phyloP scores from a whole-genome alignment of 2,113 vertebrate species.

The Amblyopsis rosae region DNA sequence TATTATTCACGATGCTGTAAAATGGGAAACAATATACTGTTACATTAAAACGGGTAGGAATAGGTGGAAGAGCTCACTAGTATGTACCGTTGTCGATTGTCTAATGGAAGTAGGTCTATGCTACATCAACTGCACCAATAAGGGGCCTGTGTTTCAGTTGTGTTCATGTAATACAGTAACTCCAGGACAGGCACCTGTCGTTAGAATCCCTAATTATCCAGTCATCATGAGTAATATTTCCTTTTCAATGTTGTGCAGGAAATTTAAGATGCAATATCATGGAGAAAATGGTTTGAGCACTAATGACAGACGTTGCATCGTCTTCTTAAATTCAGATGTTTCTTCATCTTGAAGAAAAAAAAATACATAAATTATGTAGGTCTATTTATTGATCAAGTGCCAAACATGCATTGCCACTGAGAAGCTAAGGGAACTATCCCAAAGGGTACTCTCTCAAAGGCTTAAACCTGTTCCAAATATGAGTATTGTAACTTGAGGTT shows the following conservation, averaged over 20 bases:
- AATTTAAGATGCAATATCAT: not conserved
- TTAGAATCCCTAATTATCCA: no score
- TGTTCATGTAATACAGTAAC: slow-evolving; percentile 7
- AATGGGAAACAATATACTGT: slow-evolving; percentile 4
- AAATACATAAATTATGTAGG: no score
- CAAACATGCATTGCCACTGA: not conserved
- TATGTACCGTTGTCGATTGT: slow-evolving; percentile 21
- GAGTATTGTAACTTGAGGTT: no score
- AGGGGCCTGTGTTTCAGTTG: slow-evolving; percentile 44
- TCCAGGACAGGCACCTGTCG: no score
- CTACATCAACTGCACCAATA: not conserved
- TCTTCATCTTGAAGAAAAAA: no score
- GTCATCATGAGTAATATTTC: not conserved
- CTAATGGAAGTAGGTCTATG: slow-evolving; percentile 14
- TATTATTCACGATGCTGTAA: slow-evolving; percentile 23
- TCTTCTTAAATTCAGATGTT: not conserved
- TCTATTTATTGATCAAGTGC: not conserved
- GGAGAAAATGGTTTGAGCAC: no score
- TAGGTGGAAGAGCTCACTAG: slow-evolving; percentile 9
- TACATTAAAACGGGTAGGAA: slow-evolving; percentile 6
- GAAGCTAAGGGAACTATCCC: not conserved
- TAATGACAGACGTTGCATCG: not conserved
- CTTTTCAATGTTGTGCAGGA: not conserved
- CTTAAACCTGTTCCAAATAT: no score
- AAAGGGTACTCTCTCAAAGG: no score